These are phyloP conservation scores for Anguilla japonica DNA, from an alignment of 2,113 vertebrate species.

Conservation along the genomic window DNA sequence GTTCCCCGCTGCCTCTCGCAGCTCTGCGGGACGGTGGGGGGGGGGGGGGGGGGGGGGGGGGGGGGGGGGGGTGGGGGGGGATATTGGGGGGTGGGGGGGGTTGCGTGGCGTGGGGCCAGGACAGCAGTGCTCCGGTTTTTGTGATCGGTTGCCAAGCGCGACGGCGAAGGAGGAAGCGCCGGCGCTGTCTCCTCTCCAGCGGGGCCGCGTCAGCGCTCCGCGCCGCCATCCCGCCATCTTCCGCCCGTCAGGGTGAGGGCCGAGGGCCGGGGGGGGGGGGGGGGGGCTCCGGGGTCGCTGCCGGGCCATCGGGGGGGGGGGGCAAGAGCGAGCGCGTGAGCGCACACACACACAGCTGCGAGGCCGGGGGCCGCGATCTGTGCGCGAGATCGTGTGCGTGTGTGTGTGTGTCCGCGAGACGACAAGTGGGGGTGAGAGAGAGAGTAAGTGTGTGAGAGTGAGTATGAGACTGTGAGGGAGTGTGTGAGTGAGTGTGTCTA, in stretches of 20 bases:
- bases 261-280: constrained; percentile 61
- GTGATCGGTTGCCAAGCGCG: constrained; percentile 72
- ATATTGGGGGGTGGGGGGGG: constrained; percentile 22
- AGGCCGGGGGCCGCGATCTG: not conserved
- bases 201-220: constrained; percentile 66
- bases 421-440: too few species aligned
- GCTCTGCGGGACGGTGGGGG: not conserved
- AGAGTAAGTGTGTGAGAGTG: too few species aligned
- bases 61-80: constrained; percentile 21
- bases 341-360: not conserved
- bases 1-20: not conserved
- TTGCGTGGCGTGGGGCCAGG: constrained; percentile 52
- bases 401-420: not conserved
- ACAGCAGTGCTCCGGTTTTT: constrained; percentile 50
- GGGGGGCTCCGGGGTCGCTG: constrained; percentile 50
- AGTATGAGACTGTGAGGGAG: not conserved
- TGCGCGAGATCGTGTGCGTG: not conserved
- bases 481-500: not conserved
- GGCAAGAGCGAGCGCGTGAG: constrained; percentile 7
- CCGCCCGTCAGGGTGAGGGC: constrained; percentile 68
- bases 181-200: constrained; percentile 67
- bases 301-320: constrained; percentile 52
- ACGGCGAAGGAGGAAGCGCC: constrained; percentile 68
- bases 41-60: too few species aligned
- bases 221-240: constrained; percentile 45